Percentiles rank a stretch among this genome's conserved stretches.
These are phyloP conservation scores for Cylas formicarius DNA, from an alignment of 1,140 invertebrate genomes.

Conservation along the genomic window DNA sequence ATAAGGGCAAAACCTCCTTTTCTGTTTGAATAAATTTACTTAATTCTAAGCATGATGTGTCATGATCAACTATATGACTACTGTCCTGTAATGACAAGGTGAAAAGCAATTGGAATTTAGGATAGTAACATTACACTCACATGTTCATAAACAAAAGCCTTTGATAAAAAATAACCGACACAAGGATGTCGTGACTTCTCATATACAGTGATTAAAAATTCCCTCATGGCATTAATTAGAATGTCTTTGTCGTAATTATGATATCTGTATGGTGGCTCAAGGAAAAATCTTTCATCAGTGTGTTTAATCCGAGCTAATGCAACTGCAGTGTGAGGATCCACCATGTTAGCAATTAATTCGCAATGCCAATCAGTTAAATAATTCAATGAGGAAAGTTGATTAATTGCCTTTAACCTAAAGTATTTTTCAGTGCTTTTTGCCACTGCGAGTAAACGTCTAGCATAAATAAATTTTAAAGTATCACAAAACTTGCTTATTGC, in stretches of 20 bases:
- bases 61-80: conserved; percentile 51
- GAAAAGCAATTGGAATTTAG: conserved; percentile 18
- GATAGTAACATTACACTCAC: conserved; percentile 45
- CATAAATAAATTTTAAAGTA: conserved; percentile 45
- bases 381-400: conserved; percentile 38
- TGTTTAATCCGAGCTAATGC: conserved; percentile 51
- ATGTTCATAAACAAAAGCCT: conserved; percentile 53
- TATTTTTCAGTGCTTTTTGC: conserved; percentile 30
- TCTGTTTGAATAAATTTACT: conserved; percentile 46
- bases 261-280: conserved; percentile 54
- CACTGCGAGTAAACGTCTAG: conserved; percentile 43
- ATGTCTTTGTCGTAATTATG: conserved; percentile 43
- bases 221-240: conserved; percentile 49
- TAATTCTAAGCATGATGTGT: conserved; percentile 48
- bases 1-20: conserved; percentile 51
- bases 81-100: conserved; percentile 41
- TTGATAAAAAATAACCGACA: conserved; percentile 56
- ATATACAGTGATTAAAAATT: conserved; percentile 49
- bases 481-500: conserved; percentile 33
- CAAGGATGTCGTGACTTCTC: conserved; percentile 52
- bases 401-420: conserved; percentile 39
- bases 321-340: conserved; percentile 57
- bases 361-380: conserved; percentile 52
- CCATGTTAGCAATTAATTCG: conserved; percentile 55
- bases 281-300: conserved; percentile 53